Evolutionary conservation across 2,113 vertebrate genomes (phyloP).

Genomic region (Phylloscopus whistleri): DNA sequence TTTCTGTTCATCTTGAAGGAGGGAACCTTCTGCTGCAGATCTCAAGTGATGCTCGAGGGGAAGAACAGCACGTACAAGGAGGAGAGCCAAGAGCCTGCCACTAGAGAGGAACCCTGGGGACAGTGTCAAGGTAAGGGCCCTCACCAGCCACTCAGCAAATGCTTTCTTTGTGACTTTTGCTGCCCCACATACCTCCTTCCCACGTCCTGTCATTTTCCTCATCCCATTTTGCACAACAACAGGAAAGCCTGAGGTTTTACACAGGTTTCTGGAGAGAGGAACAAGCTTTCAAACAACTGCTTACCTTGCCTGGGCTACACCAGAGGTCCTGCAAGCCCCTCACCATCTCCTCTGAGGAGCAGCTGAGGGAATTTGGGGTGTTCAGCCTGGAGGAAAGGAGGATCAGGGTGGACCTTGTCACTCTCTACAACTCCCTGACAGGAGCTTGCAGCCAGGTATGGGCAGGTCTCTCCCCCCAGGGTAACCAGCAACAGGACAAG

Average conservation of each 20-base stretch:
- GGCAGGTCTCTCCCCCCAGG: too few relatives aligned
- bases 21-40: not conserved
- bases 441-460: too few relatives aligned
- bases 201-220: not conserved
- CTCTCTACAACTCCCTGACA: not conserved
- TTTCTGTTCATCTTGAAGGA: not conserved
- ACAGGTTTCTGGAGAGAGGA: not conserved
- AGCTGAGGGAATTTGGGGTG: not conserved
- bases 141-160: not conserved
- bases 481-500: accelerated
- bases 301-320: not conserved
- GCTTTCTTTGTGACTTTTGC: not conserved
- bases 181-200: not conserved
- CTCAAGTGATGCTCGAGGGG: not conserved
- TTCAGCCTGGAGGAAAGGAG: not conserved
- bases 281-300: not conserved
- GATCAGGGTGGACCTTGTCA: not conserved
- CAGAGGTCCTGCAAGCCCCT: not conserved
- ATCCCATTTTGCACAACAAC: not conserved
- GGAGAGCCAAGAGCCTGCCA: not conserved
- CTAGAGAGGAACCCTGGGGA: not conserved
- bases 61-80: not conserved
- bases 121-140: not conserved
- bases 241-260: not conserved
- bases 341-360: not conserved